Base-by-base conservation (phyloP, 1,140 invertebrate species). In the Alviniconcha marisindica region DNA sequence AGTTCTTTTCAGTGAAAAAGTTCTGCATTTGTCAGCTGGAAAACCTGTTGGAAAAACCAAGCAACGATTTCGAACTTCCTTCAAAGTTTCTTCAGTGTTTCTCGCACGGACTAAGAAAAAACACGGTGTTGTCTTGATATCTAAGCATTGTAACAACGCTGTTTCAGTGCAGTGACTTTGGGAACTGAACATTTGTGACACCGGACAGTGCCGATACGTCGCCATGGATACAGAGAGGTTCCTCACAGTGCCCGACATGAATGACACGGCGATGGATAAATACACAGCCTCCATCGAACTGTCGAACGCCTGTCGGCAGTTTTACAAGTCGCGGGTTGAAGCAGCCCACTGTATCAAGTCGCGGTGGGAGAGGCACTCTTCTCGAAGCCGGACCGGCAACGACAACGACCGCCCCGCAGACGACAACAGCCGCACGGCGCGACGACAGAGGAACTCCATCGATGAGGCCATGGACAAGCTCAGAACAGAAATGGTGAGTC, bases 231-330 rank as follows among this genome's bases (percentile, higher is more conserved):
- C 77, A 33, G 77, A 33, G 42, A 31, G 21, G 18, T 69, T 18
- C 31, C 63, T 73, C 28, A 44, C 69, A 51, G 77, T 78, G 1
- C 77, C 77, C 24, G 77, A 36, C 5, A 28, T 82, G 24, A 21
- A 38, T 7, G 81, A 63, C 21, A 33, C 48, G n/a, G n/a, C n/a
- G 18, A 76, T 80, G 38, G 89, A 90, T 74, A 88, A 88, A 71
- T 90, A 90, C 80, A 90, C 87, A 10, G 88, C 87, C 18, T 84
- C 87, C n/a, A 90, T 90, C 33, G 89, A 90, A 82, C 86, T 90
- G 66, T 90, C 88, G 18, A 90, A 90, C 82, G 87, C 87, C 2
- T 90, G 89, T 69, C 80, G 89, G 28, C 81, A 89, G 40, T 89
- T 90, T 79, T 90, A 90, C 84, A 83, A 86, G n/a, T 86, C 87